These are phyloP conservation scores for Chrysopa pallens DNA, from an alignment of 1,140 invertebrate genomes.

Conservation along the genomic window DNA sequence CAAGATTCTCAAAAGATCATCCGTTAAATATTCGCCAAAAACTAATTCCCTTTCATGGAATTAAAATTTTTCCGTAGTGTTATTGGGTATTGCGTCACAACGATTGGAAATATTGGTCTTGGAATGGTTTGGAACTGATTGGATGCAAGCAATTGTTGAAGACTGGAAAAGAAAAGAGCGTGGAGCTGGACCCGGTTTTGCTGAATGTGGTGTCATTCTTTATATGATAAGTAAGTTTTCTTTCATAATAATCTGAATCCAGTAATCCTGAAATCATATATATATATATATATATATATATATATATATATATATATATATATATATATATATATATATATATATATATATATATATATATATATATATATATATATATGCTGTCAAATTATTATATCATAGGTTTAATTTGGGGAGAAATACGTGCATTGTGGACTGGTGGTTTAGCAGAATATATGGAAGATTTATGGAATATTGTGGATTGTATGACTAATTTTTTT, in stretches of 20 bases:
- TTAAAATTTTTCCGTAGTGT: conserved; percentile 28
- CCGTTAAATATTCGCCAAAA: background rate
- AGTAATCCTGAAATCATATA: too few relatives aligned
- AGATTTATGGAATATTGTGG: conserved; percentile 94
- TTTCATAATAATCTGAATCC: too few relatives aligned
- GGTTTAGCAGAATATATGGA: conserved; percentile 78
- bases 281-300: too few relatives aligned
- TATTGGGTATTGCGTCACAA: conserved; percentile 67
- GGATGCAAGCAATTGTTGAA: conserved; percentile 45
- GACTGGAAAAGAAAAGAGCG: conserved; percentile 62
- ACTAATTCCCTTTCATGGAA: background rate
- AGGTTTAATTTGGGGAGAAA: conserved; percentile 84
- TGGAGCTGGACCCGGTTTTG: conserved; percentile 66
- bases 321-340: too few relatives aligned
- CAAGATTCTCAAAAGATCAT: too few relatives aligned
- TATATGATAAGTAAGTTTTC: conserved; percentile 62
- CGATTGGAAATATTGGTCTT: conserved; percentile 57
- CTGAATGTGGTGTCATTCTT: conserved; percentile 64
- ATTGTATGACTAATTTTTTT: conserved; percentile 86
- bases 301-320: too few relatives aligned
- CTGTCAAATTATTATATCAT: background rate
- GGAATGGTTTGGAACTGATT: conserved; percentile 56
- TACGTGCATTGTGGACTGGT: conserved; percentile 68
- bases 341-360: too few relatives aligned
- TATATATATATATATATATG: too few relatives aligned